phyloP scores from a whole-genome alignment of 2,888 invertebrate species.

The Lycocerus yunnanus region DNA sequence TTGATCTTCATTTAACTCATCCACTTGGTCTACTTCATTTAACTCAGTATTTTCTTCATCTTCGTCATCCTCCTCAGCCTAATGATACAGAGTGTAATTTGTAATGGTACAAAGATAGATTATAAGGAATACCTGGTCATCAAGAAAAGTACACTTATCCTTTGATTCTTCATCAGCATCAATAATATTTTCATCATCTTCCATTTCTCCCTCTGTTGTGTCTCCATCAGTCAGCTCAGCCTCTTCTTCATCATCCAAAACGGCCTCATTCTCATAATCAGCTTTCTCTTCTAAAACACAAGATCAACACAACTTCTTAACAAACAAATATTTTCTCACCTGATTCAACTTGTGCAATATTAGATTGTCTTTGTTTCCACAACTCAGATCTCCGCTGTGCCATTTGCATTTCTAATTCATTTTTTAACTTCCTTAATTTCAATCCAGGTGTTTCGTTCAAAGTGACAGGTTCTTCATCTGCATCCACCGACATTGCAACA shows the following conservation, averaged over 20 bases:
- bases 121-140: conserved; percentile 44
- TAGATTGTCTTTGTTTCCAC: conserved; percentile 63
- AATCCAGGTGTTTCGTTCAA: conserved; percentile 68
- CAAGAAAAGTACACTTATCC: conserved; percentile 45
- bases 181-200: conserved; percentile 60
- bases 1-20: conserved; percentile 37
- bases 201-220: conserved; percentile 55
- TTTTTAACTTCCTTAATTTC: conserved; percentile 70
- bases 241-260: conserved; percentile 53
- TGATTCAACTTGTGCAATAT: neutral
- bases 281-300: conserved; percentile 30
- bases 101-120: neutral
- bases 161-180: conserved; percentile 41
- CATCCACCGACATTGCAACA: conserved; percentile 47
- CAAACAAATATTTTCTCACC: neutral
- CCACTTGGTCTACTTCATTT: conserved; percentile 45
- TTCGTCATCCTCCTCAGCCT: conserved; percentile 42
- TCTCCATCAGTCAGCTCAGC: conserved; percentile 61
- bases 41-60: conserved; percentile 42
- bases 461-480: conserved; percentile 44
- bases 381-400: conserved; percentile 70
- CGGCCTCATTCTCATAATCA: conserved; percentile 41
- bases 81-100: conserved; percentile 9
- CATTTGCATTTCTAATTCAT: conserved; percentile 73
- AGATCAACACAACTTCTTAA: neutral